Evolutionary conservation across 1,140 invertebrate species (phyloP).

Genomic region (Bombus waltoni): DNA sequence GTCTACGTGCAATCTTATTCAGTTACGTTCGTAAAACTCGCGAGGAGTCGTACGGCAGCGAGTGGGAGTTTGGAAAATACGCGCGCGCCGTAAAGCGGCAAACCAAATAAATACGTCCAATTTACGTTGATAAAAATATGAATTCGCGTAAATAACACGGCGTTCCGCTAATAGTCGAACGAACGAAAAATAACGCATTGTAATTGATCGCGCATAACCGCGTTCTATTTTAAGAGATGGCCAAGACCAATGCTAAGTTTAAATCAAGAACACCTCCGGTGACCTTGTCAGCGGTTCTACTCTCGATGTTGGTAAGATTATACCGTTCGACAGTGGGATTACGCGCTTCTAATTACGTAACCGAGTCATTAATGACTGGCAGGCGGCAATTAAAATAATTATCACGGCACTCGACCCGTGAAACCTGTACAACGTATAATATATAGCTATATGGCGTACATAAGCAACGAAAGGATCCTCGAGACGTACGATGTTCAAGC

Average conservation of each 20-base stretch:
- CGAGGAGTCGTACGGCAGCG: no score
- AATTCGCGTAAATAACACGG: neutral
- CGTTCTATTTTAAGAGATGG: slow-evolving; percentile 17
- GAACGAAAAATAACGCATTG: neutral
- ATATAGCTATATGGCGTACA: neutral
- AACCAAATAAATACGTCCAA: no score
- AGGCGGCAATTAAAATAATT: slow-evolving; percentile 12
- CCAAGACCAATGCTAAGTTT: slow-evolving; percentile 15
- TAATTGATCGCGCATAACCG: neutral
- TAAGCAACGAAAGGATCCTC: neutral
- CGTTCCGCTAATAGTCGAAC: neutral
- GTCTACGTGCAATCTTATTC: no score
- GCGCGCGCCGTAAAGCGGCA: no score
- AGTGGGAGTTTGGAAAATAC: no score
- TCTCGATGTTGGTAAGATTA: neutral
- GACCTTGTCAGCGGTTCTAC: slow-evolving; percentile 10
- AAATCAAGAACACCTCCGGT: neutral
- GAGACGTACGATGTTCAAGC: slow-evolving; percentile 5
- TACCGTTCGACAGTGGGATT: neutral
- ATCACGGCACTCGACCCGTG: neutral
- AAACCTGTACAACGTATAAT: neutral
- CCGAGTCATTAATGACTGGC: no score
- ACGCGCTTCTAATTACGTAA: neutral
- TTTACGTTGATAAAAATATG: neutral
- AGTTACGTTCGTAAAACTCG: no score